phyloP scores from a whole-genome alignment of 2,797 vertebrate genomes.

The Sebastes matsubarae region DNA sequence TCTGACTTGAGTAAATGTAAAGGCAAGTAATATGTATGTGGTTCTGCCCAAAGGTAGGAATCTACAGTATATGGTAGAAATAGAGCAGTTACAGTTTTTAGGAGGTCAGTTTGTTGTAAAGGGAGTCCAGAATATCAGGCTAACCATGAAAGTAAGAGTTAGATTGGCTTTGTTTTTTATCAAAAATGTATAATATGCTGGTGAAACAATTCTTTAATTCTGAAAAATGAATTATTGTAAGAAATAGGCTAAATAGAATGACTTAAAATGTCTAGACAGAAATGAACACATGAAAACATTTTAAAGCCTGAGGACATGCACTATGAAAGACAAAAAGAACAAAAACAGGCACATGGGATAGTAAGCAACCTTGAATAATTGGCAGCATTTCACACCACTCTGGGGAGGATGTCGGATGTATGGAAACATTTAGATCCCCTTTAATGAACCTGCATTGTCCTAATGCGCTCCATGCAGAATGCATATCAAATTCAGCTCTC shows the following conservation, averaged over 20 bases:
- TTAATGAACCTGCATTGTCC: conserved; percentile 76
- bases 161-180: not conserved
- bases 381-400: conserved; percentile 63
- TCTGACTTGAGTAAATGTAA: not conserved
- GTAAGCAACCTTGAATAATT: conserved; percentile 44
- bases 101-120: not conserved
- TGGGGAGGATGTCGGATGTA: conserved; percentile 68
- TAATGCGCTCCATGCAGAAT: conserved; percentile 77
- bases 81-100: not conserved
- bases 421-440: conserved; percentile 79
- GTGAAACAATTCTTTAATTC: not conserved
- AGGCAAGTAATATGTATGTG: not conserved
- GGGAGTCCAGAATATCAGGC: not conserved
- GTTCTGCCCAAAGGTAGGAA: not conserved
- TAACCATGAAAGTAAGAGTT: not conserved
- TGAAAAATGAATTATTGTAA: not conserved
- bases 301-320: not conserved
- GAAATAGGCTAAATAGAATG: not conserved
- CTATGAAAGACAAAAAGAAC: conserved; percentile 1
- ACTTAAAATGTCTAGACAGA: not conserved
- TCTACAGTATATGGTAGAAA: not conserved
- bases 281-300: not conserved
- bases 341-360: conserved; percentile 20
- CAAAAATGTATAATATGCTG: not conserved
- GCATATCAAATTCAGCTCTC: conserved; percentile 78